phyloP scores from a whole-genome alignment of 2,113 vertebrate species.

The Odobenus rosmarus region DNA sequence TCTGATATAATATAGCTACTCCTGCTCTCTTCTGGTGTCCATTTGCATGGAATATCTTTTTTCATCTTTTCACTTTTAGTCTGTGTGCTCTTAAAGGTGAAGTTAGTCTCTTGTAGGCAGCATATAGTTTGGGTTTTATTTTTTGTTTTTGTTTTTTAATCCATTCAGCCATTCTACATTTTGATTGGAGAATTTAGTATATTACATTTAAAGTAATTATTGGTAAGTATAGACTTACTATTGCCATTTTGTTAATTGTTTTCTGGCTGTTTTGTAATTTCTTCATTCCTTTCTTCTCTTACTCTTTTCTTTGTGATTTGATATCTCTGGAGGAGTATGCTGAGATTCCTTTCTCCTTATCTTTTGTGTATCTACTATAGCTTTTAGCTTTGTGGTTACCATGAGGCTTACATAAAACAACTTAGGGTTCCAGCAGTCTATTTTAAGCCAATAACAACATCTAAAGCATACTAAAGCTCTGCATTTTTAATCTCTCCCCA shows the following conservation, averaged over 20 bases:
- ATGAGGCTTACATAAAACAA: not conserved
- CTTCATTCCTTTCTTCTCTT: not conserved
- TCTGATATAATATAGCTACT: not conserved
- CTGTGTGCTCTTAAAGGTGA: not conserved
- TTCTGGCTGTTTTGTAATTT: not conserved
- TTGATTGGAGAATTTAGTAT: not conserved
- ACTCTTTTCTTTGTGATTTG: not conserved
- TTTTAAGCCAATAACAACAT: not conserved
- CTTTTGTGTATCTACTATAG: not conserved
- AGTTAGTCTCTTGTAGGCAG: not conserved
- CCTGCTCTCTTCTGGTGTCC: not conserved
- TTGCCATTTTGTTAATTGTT: not conserved
- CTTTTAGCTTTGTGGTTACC: not conserved
- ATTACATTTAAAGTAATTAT: not conserved
- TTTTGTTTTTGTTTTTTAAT: not conserved
- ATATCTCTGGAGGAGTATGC: not conserved
- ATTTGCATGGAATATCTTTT: not conserved
- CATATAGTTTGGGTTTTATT: not conserved
- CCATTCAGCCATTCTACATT: not conserved
- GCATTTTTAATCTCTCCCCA: not conserved
- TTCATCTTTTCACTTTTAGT: not conserved
- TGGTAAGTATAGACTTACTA: not conserved
- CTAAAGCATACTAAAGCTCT: not conserved
- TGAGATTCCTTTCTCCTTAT: not conserved
- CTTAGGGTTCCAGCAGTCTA: not conserved